Evolutionary conservation across 1,140 invertebrate genomes (phyloP).

Genomic region (Propsilocerus akamusi): DNA sequence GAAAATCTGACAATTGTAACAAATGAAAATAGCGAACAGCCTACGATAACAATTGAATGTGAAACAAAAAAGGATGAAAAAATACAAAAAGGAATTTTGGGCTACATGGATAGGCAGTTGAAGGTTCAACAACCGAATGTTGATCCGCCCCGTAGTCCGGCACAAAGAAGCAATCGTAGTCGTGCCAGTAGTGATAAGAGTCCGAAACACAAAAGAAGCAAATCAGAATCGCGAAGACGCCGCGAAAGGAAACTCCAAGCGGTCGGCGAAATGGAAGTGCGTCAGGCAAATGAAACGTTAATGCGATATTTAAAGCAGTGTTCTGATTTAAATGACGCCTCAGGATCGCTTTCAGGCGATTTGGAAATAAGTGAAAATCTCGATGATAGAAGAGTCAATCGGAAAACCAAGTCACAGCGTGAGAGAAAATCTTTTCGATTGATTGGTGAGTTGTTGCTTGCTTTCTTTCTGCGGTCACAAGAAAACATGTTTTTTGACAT

Average conservation of each 20-base stretch:
- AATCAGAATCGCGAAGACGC: slow-evolving; percentile 20
- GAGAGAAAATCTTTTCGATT: slow-evolving; percentile 10
- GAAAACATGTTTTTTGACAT: no score
- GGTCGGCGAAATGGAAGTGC: slow-evolving; percentile 23
- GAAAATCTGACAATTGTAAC: background rate
- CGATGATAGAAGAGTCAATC: slow-evolving; percentile 21
- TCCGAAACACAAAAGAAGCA: slow-evolving; percentile 23
- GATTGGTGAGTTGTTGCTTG: background rate
- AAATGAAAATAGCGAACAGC: background rate
- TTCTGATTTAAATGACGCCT: slow-evolving; percentile 24
- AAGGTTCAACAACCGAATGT: slow-evolving; percentile 16
- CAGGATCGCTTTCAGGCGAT: slow-evolving; percentile 17
- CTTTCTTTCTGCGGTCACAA: no score
- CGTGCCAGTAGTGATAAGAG: slow-evolving; percentile 22
- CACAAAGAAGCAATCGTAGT: slow-evolving; percentile 20
- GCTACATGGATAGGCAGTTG: slow-evolving; percentile 21
- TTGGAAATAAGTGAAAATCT: slow-evolving; percentile 23
- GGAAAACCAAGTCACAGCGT: slow-evolving; percentile 24
- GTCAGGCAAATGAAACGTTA: slow-evolving; percentile 22
- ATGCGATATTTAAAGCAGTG: slow-evolving; percentile 24
- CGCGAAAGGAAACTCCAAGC: slow-evolving; percentile 22
- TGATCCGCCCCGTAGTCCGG: slow-evolving; percentile 23
- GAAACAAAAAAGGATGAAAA: background rate
- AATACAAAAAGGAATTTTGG: slow-evolving; percentile 20
- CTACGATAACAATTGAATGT: background rate